Evolutionary conservation across 2,797 vertebrate genomes (phyloP), one percentile per base, ranked within the genome.

Genomic region (Pteronotus mesoamericanus): DNA sequence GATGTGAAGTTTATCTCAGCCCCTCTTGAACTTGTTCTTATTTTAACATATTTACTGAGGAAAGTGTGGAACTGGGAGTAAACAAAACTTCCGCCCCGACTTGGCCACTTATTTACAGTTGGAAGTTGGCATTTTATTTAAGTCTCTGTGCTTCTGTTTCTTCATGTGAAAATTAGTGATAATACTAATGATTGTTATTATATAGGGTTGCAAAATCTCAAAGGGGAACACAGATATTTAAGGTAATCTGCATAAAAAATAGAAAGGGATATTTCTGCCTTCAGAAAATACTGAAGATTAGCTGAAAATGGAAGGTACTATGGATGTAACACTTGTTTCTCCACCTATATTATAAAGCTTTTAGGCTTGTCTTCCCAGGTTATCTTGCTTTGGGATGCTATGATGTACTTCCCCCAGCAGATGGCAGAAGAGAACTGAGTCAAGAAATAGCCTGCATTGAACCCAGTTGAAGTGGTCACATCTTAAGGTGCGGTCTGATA

Each of bases 351-450:
- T 46, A 14, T 15, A 51, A 69, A 48, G 18, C 34, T 32, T 22
- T 9, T 2, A 6, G 57, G 26, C 34, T 57, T 18, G 2, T 55
- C 59, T 87, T 61, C 10, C 0, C 29, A 12, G 22, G 12, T 46
- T 48, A 24, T 68, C 57, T 64, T 3, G 0, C 34, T 75, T 34
- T 42, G 4, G 1, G 37, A 32, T 94, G 95, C 95, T 80, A 85
- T 29, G 64, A 82, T 44, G 53, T 0, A 1, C 21, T 11, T 24
- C 0, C 16, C 29, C 19, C 98, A 92, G 98, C 93, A 98, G 98
- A 93, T 51, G 98, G 98, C 98, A 96, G 96, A 94, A 89, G 66
- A 34, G 96, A 96, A 51, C 64, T 0, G 46, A 90, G 53, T 64
- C 75, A 55, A 39, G 24, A 42, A 82, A 34, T 8, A 10, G 64